Evolutionary conservation across 2,113 vertebrate genomes (phyloP).

Genomic region (Bolborhynchus lineola): DNA sequence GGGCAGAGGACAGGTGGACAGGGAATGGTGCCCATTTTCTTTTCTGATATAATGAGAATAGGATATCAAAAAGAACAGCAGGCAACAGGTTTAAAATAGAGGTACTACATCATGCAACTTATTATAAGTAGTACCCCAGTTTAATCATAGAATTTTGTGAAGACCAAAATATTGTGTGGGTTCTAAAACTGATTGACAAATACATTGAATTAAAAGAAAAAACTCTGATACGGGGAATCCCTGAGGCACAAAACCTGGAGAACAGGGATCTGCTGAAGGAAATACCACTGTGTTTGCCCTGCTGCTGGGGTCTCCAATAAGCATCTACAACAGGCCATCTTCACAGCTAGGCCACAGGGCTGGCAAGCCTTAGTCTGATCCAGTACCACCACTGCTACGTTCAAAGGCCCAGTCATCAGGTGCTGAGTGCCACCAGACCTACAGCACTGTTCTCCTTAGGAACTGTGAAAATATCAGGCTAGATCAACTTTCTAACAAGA

Average conservation of each 20-base stretch:
- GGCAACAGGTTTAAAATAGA: neutral
- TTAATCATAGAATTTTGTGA: neutral
- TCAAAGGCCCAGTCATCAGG: neutral
- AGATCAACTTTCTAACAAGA: neutral
- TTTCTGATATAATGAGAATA: neutral
- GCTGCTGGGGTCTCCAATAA: neutral
- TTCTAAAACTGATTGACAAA: neutral
- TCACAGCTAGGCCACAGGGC: neutral
- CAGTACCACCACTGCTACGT: accelerated
- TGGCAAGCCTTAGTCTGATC: neutral
- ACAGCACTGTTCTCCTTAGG: neutral
- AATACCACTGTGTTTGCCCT: neutral
- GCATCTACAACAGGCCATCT: accelerated
- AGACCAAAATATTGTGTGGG: neutral
- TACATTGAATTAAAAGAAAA: neutral
- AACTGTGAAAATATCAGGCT: neutral
- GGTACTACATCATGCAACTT: neutral
- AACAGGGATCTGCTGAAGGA: neutral
- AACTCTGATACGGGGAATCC: neutral
- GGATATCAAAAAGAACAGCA: neutral
- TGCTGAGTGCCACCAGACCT: neutral
- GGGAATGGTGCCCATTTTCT: neutral
- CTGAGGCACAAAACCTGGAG: neutral
- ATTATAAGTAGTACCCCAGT: neutral
- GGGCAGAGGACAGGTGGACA: neutral